phyloP scores from a whole-genome alignment of 2,797 vertebrate species.

The Kryptolebias ocellatus region DNA sequence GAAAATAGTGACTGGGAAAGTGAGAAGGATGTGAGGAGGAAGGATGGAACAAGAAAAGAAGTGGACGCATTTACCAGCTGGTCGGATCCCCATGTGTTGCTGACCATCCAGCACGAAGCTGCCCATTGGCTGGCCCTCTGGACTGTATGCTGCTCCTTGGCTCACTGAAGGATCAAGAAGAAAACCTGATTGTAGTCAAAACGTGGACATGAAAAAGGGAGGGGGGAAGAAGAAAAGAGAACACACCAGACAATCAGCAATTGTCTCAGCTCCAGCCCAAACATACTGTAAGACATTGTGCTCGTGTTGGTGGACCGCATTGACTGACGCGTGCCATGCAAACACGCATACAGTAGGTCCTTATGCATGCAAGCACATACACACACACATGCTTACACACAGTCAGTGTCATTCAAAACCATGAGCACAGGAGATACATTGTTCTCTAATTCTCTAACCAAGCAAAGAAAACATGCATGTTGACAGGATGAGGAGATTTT shows the following conservation, averaged over 20 bases:
- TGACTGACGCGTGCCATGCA: conserved; percentile 74
- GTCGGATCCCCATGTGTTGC: conserved; percentile 99
- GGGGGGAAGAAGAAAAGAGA: conserved; percentile 97
- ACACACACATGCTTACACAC: conserved; percentile 19
- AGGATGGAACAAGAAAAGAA: conserved; percentile 17
- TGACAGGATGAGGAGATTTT: conserved; percentile 65
- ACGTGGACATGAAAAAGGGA: conserved; percentile 97
- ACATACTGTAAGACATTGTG: conserved; percentile 86
- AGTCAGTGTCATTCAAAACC: conserved; percentile 68
- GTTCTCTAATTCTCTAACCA: conserved; percentile 61
- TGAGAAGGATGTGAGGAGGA: conserved; percentile 29
- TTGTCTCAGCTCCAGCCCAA: conserved; percentile 93
- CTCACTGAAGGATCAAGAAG: conserved; percentile 99
- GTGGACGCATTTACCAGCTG: conserved; percentile 87
- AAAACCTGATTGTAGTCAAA: conserved; percentile 99
- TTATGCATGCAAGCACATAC: conserved; percentile 48
- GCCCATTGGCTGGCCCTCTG: conserved; percentile 99
- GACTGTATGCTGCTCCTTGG: conserved; percentile 99
- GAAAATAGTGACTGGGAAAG: conserved; percentile 36
- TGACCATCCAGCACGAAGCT: conserved; percentile 99
- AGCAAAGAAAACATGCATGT: conserved; percentile 71
- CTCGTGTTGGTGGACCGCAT: conserved; percentile 70
- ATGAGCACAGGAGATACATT: conserved; percentile 66
- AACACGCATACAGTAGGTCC: conserved; percentile 72
- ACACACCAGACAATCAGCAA: conserved; percentile 99